Conservation (phyloP, 2,797 vertebrate species). For the Coracias cyanogaster region DNA sequence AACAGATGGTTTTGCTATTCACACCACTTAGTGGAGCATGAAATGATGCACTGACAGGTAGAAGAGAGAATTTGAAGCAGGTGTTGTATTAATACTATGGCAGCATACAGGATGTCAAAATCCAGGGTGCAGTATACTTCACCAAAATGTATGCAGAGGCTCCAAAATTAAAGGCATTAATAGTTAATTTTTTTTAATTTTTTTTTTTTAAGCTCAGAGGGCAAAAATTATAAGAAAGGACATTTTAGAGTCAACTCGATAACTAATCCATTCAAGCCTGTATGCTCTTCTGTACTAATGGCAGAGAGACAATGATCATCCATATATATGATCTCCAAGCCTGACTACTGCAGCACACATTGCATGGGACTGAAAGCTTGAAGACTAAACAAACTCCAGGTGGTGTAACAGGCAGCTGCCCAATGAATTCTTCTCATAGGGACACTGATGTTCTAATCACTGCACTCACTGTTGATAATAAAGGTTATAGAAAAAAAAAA, state of each 20-base stretch:
- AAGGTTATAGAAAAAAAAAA: rapidly evolving
- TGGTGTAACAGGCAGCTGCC: neutral
- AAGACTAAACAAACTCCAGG: neutral
- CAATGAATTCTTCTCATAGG: neutral
- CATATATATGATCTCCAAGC: neutral
- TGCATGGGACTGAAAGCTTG: neutral
- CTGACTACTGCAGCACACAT: neutral
- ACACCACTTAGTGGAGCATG: slow-evolving; percentile 66
- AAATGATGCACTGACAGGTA: slow-evolving; percentile 72
- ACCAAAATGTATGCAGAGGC: neutral
- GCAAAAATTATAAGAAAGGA: neutral
- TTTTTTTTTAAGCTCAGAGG: neutral
- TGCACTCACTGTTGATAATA: neutral
- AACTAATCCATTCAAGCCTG: neutral
- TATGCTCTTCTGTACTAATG: neutral
- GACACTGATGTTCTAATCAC: neutral
- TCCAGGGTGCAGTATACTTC: neutral
- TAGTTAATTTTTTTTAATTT: rapidly evolving
- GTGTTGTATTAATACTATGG: slow-evolving; percentile 14
- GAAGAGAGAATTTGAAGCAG: slow-evolving; percentile 18
- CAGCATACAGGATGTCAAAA: slow-evolving; percentile 14
- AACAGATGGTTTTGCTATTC: slow-evolving; percentile 72
- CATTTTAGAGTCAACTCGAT: neutral
- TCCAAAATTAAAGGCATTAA: neutral
- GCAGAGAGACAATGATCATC: neutral